Conservation (phyloP, 1,140 invertebrate species). For the Steinernema feltiae region DNA sequence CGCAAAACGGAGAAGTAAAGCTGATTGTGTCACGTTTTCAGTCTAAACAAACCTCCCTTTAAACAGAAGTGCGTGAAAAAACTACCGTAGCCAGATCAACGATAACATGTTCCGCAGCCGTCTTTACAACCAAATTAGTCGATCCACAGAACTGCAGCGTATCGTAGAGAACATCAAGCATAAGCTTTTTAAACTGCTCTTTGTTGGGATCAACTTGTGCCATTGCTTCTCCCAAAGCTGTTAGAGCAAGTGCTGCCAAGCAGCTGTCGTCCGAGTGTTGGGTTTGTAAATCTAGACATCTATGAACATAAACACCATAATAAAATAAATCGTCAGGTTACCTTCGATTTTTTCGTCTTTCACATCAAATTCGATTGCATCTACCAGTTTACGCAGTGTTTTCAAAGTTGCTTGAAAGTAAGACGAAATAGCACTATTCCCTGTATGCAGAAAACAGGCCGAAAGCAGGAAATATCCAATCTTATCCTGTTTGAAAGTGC, state of each 20-base stretch:
- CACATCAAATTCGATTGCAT: background rate
- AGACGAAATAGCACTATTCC: background rate
- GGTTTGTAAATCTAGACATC: background rate
- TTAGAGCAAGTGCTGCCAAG: background rate
- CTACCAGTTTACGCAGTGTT: background rate
- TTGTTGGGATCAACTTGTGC: background rate
- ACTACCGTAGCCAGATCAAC: background rate
- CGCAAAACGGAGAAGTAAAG: background rate
- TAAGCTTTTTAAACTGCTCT: background rate
- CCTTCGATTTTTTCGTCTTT: background rate
- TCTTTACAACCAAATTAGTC: background rate
- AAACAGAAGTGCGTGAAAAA: background rate
- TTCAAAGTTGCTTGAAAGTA: background rate
- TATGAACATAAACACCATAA: background rate
- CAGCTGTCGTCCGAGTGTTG: background rate
- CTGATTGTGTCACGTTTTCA: background rate
- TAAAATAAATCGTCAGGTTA: background rate
- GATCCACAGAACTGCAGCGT: background rate
- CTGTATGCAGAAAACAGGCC: background rate
- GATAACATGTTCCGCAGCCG: background rate
- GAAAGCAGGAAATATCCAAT: conserved; percentile 1
- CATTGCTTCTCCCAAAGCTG: background rate
- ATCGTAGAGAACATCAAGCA: background rate
- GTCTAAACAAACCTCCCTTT: background rate
- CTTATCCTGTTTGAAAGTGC: background rate